Percentiles rank a stretch among this genome's conserved stretches.
Conservation (phyloP, 1,140 invertebrate genomes). For the Cecropterus lyciades region DNA sequence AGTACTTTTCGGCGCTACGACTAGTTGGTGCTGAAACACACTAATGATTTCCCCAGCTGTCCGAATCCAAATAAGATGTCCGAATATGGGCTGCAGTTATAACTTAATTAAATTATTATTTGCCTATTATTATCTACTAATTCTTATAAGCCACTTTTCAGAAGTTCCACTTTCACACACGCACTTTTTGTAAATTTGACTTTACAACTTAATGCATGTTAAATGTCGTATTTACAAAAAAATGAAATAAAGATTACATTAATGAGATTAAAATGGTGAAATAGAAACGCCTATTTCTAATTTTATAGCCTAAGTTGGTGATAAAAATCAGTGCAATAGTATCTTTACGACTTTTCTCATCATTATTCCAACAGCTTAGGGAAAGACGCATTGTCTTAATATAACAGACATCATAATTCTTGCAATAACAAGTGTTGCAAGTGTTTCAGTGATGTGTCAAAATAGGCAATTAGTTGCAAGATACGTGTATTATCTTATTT, state of each 20-base stretch:
- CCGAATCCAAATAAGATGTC: no score
- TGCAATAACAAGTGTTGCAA: conserved; percentile 3
- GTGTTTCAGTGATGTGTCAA: neutral
- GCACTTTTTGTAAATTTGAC: neutral
- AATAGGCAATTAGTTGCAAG: neutral
- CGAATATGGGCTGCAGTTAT: no score
- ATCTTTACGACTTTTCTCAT: conserved; percentile 16
- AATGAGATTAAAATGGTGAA: neutral
- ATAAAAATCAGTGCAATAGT: conserved; percentile 5
- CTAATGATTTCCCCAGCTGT: no score
- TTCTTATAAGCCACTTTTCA: no score
- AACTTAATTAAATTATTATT: no score
- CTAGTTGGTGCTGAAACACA: no score
- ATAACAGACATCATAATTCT: conserved; percentile 10
- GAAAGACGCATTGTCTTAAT: conserved; percentile 12
- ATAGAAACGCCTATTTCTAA: conserved; percentile 2
- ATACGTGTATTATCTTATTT: neutral
- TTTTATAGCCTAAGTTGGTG: conserved; percentile 5
- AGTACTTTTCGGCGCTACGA: no score
- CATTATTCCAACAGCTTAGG: conserved; percentile 11
- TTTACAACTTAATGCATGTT: no score
- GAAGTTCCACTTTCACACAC: no score
- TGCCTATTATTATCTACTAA: no score
- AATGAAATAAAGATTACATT: neutral
- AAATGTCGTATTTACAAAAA: neutral